These are phyloP conservation scores for Trachymyrmex cornetzi DNA, from an alignment of 1,140 invertebrate species.

Conservation along the genomic window DNA sequence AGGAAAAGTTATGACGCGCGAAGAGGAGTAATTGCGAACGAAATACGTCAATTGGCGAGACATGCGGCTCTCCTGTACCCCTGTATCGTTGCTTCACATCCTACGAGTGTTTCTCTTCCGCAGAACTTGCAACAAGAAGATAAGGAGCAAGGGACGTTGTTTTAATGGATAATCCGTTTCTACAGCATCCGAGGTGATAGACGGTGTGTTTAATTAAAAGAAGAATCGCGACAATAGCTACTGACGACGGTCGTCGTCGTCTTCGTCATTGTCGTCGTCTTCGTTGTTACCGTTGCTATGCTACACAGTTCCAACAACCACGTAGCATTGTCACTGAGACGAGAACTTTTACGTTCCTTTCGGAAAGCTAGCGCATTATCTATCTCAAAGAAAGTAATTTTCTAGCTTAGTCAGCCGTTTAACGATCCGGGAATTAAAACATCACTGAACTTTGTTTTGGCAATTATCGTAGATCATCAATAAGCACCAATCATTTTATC, in stretches of 20 bases:
- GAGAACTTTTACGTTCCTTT: conserved; percentile 39
- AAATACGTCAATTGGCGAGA: conserved; percentile 45
- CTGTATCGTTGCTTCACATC: conserved; percentile 13
- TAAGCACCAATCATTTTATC: conserved; percentile 23
- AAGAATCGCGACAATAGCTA: conserved; percentile 57
- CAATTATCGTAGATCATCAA: conserved; percentile 38
- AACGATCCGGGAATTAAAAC: conserved; percentile 51
- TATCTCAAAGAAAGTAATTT: conserved; percentile 71
- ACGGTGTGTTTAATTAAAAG: conserved; percentile 59
- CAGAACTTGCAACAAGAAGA: conserved; percentile 16
- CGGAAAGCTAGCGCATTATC: conserved; percentile 63
- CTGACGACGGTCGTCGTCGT: neutral
- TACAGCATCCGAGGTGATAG: conserved; percentile 36
- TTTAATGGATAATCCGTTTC: conserved; percentile 59
- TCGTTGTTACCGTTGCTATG: neutral
- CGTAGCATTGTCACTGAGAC: conserved; percentile 43
- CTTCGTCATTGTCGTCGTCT: conserved; percentile 4
- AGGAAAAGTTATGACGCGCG: neutral
- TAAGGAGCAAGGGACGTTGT: conserved; percentile 34
- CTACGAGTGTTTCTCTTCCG: neutral
- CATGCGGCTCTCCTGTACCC: neutral
- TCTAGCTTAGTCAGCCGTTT: conserved; percentile 61
- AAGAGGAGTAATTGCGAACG: conserved; percentile 22
- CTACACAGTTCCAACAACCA: conserved; percentile 25
- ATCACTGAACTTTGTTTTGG: conserved; percentile 20